Evolutionary conservation across 2,113 vertebrate species (phyloP), one percentile per base, ranked within the genome.

Genomic region (Urocitellus parryii): DNA sequence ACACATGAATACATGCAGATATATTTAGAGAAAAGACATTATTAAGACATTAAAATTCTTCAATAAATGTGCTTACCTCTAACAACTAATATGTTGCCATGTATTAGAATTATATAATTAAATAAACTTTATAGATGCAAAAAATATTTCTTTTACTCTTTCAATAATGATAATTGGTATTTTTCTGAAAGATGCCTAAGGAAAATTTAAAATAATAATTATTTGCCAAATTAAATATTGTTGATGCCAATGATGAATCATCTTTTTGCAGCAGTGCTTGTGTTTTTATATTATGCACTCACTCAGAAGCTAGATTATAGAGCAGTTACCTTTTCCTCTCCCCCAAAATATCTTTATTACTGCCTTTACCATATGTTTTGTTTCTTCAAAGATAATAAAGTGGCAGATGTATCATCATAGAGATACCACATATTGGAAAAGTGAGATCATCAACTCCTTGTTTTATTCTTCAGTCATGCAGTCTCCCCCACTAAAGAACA

Each of bases 101-200:
- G 8, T 1, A 63, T 39, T 79, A 65, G 51, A 83, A n/a, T 74
- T 80, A 58, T 10, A 76, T 2, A 90, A 90, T 63, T 53, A 84
- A 6, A 37, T 8, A 1, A 0, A 48, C 18, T 92, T 92, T 76
- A 42, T 53, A 81, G 32, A 61, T 7, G 94, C 37, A 16, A 67
- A 63, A 87, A 96, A 32, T 11, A 73, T 5, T 74, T 53, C 9
- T 29, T 90, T 81, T 53, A 9, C 27, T 87, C 4, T 95, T 85
- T 67, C 13, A 79, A 11, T 81, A 77, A 72, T 81, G 4, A 25
- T 2, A 74, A 51, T 37, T 77, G 6, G 1, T 82, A 79, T 24
- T 96, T 93, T 93, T 92, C 20, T 79, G 24, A 83, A 91, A 86
- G 18, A 78, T 68, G 85, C 4, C 39, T 78, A 78, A 27, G 29